These are phyloP conservation scores for Vanessa tameamea DNA, from an alignment of 1,140 invertebrate genomes.

Conservation along the genomic window DNA sequence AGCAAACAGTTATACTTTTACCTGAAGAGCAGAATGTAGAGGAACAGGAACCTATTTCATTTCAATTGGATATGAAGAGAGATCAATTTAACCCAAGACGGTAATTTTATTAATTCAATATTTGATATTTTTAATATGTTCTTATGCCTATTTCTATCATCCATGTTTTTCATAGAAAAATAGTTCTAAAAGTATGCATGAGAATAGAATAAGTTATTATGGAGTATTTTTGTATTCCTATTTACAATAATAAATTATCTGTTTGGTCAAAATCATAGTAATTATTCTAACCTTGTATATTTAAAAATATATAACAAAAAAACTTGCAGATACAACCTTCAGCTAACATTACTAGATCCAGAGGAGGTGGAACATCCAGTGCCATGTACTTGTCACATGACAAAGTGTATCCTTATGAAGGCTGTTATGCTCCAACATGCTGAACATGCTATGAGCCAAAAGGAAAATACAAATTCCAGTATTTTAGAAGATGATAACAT, in stretches of 20 bases:
- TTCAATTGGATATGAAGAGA: slow-evolving; percentile 83
- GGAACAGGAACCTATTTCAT: slow-evolving; percentile 84
- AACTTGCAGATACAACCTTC: slow-evolving; percentile 84
- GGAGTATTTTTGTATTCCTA: too few species aligned
- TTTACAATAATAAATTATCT: too few species aligned
- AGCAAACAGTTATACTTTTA: slow-evolving; percentile 94
- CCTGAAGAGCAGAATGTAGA: slow-evolving; percentile 81
- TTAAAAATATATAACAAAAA: not conserved
- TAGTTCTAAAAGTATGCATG: too few species aligned
- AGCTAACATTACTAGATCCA: slow-evolving; percentile 86
- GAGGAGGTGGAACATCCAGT: slow-evolving; percentile 86
- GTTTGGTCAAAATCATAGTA: too few species aligned
- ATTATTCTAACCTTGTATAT: too few species aligned
- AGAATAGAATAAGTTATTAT: too few species aligned
- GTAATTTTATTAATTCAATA: slow-evolving; percentile 36
- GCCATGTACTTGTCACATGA: slow-evolving; percentile 88
- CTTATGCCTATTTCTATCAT: too few species aligned
- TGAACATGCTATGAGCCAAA: slow-evolving; percentile 31
- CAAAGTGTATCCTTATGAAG: slow-evolving; percentile 88
- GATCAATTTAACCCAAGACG: slow-evolving; percentile 55
- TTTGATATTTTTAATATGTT: too few species aligned
- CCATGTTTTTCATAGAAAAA: too few species aligned
- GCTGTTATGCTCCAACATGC: slow-evolving; percentile 80
- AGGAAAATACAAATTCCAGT: slow-evolving; percentile 13
- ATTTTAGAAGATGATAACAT: slow-evolving; percentile 54